Conservation (phyloP, 1,140 invertebrate species). For the Zophobas morio region DNA sequence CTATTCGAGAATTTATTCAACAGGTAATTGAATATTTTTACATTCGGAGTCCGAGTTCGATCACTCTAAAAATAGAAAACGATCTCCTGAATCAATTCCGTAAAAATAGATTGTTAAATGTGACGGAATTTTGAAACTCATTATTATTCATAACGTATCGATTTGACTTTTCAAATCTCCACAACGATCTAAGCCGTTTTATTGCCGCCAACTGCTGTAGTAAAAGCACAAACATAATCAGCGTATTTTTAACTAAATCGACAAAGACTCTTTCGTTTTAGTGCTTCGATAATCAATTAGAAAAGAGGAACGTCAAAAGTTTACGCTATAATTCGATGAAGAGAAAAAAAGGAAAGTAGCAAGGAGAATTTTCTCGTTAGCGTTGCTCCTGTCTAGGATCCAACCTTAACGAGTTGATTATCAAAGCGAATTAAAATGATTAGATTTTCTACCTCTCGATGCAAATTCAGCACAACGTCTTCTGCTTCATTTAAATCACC, state of each 20-base stretch:
- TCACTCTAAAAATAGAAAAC: constrained; percentile 22
- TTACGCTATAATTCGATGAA: not conserved
- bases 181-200: too few species aligned
- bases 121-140: not conserved
- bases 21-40: constrained; percentile 41
- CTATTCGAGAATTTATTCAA: constrained; percentile 32
- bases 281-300: too few species aligned
- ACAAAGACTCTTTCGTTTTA: too few species aligned
- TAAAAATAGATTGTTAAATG: constrained; percentile 3
- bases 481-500: constrained; percentile 23
- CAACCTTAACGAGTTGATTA: constrained; percentile 28
- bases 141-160: too few species aligned
- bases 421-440: constrained; percentile 38
- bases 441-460: constrained; percentile 23
- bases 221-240: too few species aligned
- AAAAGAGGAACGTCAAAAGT: too few species aligned
- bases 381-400: constrained; percentile 22
- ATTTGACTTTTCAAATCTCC: too few species aligned
- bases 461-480: constrained; percentile 19
- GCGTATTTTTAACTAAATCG: too few species aligned
- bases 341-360: constrained; percentile 4
- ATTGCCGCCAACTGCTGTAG: too few species aligned
- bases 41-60: not conserved
- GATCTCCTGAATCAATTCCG: constrained; percentile 1
- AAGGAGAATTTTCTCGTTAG: constrained; percentile 24